A percentile compares a stretch with the other conserved stretches of the same genome.
Evolutionary conservation across 2,888 invertebrate species (phyloP).

Genomic region (Busseola fusca): DNA sequence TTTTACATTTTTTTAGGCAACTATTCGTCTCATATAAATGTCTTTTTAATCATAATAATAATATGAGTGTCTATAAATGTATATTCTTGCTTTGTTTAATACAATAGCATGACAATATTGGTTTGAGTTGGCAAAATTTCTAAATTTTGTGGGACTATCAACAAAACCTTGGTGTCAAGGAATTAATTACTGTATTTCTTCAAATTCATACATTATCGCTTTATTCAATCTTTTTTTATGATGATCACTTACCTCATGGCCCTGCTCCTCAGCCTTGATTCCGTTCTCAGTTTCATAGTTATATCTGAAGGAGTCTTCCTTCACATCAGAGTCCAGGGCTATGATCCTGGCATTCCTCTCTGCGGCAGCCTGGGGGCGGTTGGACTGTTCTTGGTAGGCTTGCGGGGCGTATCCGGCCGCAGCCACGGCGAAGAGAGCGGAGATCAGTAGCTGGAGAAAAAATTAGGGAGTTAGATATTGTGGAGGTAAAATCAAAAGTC

Average conservation of each 20-base stretch:
- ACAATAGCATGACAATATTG: constrained; percentile 1
- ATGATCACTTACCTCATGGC: constrained; percentile 78
- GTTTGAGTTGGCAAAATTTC: constrained; percentile 13
- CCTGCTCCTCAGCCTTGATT: constrained; percentile 85
- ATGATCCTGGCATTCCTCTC: constrained; percentile 83
- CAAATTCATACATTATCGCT: too few relatives aligned
- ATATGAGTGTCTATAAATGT: not conserved
- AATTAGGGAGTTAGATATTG: not conserved
- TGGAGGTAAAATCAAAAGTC: not conserved
- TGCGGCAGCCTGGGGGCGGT: constrained; percentile 79
- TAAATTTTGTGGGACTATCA: not conserved
- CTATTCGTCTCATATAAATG: not conserved
- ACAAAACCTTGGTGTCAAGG: not conserved
- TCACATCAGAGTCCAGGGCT: constrained; percentile 80
- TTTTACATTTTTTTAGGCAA: not conserved
- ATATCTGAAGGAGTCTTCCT: constrained; percentile 85
- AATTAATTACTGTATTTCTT: not conserved
- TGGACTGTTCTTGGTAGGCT: constrained; percentile 80
- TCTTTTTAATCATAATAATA: not conserved
- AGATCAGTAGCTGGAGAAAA: constrained; percentile 75
- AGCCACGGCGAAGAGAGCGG: constrained; percentile 79
- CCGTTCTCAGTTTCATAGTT: constrained; percentile 86
- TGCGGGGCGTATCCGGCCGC: constrained; percentile 76
- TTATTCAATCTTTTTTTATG: not conserved
- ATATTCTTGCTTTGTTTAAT: not conserved